Evolutionary conservation across 2,113 vertebrate genomes (phyloP).

Genomic region (Mohoua ochrocephala): DNA sequence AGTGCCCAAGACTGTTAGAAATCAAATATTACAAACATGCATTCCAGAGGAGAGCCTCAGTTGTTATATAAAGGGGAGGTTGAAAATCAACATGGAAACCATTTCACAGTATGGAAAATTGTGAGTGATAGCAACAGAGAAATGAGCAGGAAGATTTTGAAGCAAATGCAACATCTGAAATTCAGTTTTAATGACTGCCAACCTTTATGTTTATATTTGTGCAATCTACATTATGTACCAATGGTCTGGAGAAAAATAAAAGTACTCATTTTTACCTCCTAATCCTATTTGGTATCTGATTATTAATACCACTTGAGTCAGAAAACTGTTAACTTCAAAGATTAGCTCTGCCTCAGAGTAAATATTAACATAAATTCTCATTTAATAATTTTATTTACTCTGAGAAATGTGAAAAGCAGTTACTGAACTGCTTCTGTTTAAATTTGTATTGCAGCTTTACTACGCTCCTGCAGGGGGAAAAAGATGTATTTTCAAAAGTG

Average conservation of each 20-base stretch:
- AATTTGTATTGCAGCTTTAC: background rate
- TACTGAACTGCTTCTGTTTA: background rate
- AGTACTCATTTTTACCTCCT: background rate
- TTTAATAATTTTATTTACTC: constrained; percentile 22
- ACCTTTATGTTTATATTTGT: background rate
- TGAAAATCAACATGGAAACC: background rate
- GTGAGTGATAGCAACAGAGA: background rate
- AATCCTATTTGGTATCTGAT: background rate
- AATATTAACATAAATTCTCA: background rate
- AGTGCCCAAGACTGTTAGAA: background rate
- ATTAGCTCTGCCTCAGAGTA: background rate
- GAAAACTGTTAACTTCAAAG: background rate
- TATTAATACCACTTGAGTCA: background rate
- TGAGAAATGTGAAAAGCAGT: background rate
- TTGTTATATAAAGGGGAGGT: background rate
- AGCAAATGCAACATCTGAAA: background rate
- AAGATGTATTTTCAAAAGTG: background rate
- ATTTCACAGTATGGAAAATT: background rate
- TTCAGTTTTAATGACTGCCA: background rate
- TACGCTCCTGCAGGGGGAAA: background rate
- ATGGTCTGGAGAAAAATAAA: background rate
- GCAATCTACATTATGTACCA: background rate
- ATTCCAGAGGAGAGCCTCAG: background rate
- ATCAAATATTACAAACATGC: background rate
- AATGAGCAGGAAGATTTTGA: background rate